A percentile compares a stretch with the other conserved stretches of the same genome.
Evolutionary conservation across 2,113 vertebrate species (phyloP).

Genomic region (Neotoma lepida): DNA sequence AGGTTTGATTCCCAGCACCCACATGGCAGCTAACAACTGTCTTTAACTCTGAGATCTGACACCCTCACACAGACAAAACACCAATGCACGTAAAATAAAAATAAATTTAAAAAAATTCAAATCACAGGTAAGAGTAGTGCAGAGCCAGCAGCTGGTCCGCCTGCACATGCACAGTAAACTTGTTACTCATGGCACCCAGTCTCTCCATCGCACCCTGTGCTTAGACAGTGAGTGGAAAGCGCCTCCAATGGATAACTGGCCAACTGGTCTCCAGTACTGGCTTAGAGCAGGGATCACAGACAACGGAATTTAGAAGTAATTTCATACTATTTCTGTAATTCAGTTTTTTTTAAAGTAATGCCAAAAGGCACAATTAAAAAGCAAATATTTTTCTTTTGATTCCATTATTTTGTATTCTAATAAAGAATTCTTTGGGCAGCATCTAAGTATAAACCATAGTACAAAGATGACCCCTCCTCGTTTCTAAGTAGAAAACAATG

Average conservation of each 20-base stretch:
- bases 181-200: not conserved
- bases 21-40: too few relatives aligned
- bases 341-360: not conserved
- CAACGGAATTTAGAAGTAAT: not conserved
- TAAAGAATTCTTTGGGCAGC: not conserved
- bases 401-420: not conserved
- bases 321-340: not conserved
- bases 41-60: too few relatives aligned
- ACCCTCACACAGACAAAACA: too few relatives aligned
- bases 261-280: not conserved
- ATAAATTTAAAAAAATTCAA: not conserved
- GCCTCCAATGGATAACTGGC: not conserved
- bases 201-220: not conserved
- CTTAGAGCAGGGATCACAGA: not conserved
- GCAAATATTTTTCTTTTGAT: not conserved
- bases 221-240: not conserved
- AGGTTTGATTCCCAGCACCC: too few relatives aligned
- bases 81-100: too few relatives aligned
- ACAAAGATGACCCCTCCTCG: not conserved
- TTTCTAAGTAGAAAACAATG: constrained; percentile 34
- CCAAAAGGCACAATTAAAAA: not conserved
- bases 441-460: not conserved
- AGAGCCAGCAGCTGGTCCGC: not conserved
- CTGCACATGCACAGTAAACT: not conserved
- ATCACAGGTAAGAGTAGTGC: not conserved